A percentile compares a stretch with the other conserved stretches of the same genome.
These are phyloP conservation scores for Sapajus apella DNA, from an alignment of 2,113 vertebrate species.

Conservation along the genomic window DNA sequence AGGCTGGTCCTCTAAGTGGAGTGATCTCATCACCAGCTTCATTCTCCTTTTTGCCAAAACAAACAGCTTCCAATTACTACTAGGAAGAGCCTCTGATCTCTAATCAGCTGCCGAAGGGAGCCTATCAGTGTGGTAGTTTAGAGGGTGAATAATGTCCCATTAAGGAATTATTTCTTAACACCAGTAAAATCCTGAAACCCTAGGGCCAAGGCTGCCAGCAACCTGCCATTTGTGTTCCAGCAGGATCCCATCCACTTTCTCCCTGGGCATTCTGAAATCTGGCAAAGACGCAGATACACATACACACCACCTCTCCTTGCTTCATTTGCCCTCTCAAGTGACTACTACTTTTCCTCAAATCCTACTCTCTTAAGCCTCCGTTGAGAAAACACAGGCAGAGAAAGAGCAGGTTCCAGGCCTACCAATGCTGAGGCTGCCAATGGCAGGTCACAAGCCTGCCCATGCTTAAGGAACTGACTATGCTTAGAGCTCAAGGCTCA, in stretches of 20 bases:
- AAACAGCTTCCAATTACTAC: slow-evolving; percentile 41
- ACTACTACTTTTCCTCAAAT: neutral
- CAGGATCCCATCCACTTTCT: neutral
- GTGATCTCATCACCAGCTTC: neutral
- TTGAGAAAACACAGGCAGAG: neutral
- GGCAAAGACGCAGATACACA: neutral
- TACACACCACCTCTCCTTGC: no score
- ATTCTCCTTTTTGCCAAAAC: slow-evolving; percentile 29
- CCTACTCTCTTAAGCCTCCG: neutral
- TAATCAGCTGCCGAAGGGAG: neutral
- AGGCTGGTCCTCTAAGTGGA: neutral
- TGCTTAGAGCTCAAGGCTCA: neutral
- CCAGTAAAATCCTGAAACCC: neutral
- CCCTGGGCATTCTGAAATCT: neutral
- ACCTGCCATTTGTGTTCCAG: neutral
- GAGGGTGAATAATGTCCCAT: neutral
- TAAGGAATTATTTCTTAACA: neutral
- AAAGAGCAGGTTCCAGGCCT: neutral
- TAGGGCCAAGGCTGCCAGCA: neutral
- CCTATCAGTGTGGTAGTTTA: neutral
- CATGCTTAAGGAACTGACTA: accelerated
- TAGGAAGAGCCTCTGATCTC: slow-evolving; percentile 8
- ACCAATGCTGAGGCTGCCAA: neutral
- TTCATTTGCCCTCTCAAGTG: accelerated
- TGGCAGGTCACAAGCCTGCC: neutral